These are phyloP conservation scores for Myotis davidii DNA, from an alignment of 2,113 vertebrate genomes.

Conservation along the genomic window DNA sequence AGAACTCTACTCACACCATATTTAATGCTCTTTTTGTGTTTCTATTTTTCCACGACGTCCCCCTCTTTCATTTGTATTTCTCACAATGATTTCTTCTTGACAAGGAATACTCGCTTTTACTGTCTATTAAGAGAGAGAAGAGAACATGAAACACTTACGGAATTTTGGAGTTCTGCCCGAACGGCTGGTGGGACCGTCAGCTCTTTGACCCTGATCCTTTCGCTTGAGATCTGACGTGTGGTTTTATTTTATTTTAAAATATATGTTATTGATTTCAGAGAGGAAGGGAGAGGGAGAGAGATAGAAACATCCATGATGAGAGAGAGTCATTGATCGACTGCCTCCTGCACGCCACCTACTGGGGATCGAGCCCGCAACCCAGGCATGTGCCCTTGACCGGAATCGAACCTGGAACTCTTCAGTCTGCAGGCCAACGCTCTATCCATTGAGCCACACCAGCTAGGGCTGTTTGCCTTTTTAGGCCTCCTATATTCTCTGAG, in stretches of 20 bases:
- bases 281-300: too few relatives aligned
- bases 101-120: neutral
- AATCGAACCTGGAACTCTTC: too few relatives aligned
- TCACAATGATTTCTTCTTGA: slow-evolving; percentile 41
- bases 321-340: too few relatives aligned
- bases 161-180: neutral
- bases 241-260: neutral
- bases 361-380: too few relatives aligned
- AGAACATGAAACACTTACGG: neutral
- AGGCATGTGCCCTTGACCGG: too few relatives aligned
- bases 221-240: neutral
- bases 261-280: too few relatives aligned
- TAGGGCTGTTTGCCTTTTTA: neutral
- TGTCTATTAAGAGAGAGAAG: neutral
- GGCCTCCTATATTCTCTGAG: neutral
- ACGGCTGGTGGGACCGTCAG: neutral
- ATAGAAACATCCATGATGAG: too few relatives aligned
- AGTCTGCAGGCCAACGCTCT: too few relatives aligned
- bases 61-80: neutral
- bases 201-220: neutral
- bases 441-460: too few relatives aligned
- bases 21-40: neutral
- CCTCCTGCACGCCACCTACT: too few relatives aligned
- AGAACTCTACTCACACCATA: neutral
- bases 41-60: neutral